Evolutionary conservation across 2,888 invertebrate species (phyloP).

Genomic region (Caenorhabditis uteleia): DNA sequence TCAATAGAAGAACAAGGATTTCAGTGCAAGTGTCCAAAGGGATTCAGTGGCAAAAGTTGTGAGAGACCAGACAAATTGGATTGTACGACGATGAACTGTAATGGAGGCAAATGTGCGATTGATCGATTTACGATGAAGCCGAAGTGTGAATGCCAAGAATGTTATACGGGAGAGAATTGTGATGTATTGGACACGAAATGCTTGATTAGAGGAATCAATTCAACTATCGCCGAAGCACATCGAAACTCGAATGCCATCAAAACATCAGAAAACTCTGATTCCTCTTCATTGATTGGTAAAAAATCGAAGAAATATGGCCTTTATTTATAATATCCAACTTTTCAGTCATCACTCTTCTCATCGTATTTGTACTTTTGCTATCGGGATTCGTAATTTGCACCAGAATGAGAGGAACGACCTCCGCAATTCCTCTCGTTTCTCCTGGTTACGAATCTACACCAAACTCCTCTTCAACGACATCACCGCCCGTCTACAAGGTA

Average conservation of each 20-base stretch:
- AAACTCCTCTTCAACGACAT: no score
- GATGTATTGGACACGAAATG: conserved; percentile 1
- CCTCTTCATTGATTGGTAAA: no score
- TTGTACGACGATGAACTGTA: conserved; percentile 3
- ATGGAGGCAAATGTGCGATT: background rate
- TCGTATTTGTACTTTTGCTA: background rate
- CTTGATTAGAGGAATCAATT: background rate
- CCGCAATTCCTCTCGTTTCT: no score
- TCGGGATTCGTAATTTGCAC: background rate
- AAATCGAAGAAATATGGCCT: no score
- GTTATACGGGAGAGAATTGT: conserved; percentile 1
- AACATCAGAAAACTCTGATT: no score
- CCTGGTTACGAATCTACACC: no score
- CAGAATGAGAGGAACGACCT: background rate
- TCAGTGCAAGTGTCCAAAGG: background rate
- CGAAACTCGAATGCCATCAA: no score
- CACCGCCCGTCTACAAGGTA: background rate
- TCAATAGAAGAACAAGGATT: conserved; percentile 10
- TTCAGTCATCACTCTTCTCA: background rate
- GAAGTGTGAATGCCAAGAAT: background rate
- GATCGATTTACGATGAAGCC: background rate
- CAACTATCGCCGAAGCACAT: background rate
- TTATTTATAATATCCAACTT: background rate
- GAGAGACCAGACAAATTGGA: conserved; percentile 8
- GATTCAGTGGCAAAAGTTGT: conserved; percentile 7